These are phyloP conservation scores for Dipus sagitta DNA, from an alignment of 2,797 vertebrate species.

Conservation along the genomic window DNA sequence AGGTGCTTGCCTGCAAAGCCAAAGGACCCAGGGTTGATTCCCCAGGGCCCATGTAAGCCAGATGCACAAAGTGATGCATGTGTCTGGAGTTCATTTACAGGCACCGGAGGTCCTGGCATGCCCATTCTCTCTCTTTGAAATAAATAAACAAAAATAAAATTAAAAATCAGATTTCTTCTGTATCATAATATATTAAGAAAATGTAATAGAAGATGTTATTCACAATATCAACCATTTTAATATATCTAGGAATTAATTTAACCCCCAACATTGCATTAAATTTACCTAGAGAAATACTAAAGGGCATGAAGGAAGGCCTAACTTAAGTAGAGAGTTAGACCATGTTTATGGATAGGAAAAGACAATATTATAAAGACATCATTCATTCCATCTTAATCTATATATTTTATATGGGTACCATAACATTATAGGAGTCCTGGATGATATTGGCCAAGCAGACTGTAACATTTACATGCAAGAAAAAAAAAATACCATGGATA, in stretches of 20 bases:
- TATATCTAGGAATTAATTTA: conserved; percentile 4
- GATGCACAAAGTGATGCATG: too few relatives aligned
- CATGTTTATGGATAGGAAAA: conserved; percentile 39
- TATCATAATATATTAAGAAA: conserved; percentile 52
- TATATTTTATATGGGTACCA: not conserved
- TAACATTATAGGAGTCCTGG: not conserved
- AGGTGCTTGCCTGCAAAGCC: too few relatives aligned
- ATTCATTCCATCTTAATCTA: conserved; percentile 6
- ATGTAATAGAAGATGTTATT: not conserved
- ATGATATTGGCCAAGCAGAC: conserved; percentile 1
- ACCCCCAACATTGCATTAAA: not conserved
- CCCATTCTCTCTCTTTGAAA: too few relatives aligned
- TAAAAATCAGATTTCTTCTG: not conserved
- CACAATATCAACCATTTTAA: not conserved
- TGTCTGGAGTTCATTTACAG: too few relatives aligned
- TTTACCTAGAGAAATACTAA: conserved; percentile 23
- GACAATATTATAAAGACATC: not conserved
- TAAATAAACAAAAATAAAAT: too few relatives aligned
- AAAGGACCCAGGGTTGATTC: too few relatives aligned
- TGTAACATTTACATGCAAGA: not conserved
- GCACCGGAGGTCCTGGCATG: too few relatives aligned
- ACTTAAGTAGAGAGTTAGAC: not conserved
- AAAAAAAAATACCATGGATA: not conserved
- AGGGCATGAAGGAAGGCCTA: not conserved
- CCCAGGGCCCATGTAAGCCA: too few relatives aligned